phyloP scores from a whole-genome alignment of 2,797 vertebrate species.

The Crax fasciolata region DNA sequence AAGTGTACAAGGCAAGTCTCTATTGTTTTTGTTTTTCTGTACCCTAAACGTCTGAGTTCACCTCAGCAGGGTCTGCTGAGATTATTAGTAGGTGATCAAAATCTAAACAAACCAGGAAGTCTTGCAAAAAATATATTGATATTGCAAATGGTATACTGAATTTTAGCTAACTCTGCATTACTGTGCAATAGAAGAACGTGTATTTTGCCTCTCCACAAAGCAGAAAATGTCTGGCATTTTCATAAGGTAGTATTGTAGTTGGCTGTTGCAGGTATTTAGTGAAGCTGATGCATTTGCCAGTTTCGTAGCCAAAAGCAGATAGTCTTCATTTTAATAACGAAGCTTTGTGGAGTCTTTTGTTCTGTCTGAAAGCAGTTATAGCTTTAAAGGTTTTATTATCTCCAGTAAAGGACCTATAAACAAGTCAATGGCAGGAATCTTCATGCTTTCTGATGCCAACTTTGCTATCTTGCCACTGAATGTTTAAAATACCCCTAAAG shows the following conservation, averaged over 20 bases:
- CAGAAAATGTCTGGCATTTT: neutral
- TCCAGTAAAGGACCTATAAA: neutral
- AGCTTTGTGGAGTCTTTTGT: neutral
- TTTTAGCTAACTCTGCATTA: neutral
- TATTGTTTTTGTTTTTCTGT: neutral
- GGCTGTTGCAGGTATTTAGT: neutral
- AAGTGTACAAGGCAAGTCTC: neutral
- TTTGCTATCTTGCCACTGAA: neutral
- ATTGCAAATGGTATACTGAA: neutral
- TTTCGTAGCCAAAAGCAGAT: neutral
- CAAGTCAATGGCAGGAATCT: neutral
- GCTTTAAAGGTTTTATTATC: neutral
- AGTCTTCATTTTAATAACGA: neutral
- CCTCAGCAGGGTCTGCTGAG: neutral
- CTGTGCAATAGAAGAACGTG: neutral
- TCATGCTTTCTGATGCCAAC: neutral
- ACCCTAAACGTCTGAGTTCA: neutral
- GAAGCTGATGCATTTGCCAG: neutral
- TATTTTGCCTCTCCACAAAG: neutral
- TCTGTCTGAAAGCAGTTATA: neutral
- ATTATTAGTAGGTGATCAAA: neutral
- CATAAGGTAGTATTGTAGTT: rapidly evolving
- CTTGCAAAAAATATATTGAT: neutral
- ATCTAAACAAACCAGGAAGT: neutral
- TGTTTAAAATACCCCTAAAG: neutral